Conservation (phyloP, 37 sponge, comb jelly and placozoan genomes). For the Halichondria panicea region DNA sequence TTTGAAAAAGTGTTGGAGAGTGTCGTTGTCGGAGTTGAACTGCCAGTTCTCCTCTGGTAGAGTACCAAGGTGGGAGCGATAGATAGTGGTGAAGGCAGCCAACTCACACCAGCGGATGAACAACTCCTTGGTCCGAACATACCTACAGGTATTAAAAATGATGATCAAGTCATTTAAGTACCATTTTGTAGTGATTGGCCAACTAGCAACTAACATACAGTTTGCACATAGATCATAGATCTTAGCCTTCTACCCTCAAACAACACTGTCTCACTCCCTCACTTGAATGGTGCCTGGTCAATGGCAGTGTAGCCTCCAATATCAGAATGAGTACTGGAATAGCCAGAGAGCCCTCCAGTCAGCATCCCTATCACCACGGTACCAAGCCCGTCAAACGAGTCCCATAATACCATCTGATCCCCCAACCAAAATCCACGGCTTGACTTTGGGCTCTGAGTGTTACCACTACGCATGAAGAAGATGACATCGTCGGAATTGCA, state of each 20-base stretch:
- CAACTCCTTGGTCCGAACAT: slow-evolving; percentile 60
- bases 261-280: slow-evolving; percentile 11
- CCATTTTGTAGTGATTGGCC: no score
- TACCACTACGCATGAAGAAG: slow-evolving; percentile 82
- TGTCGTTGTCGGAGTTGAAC: slow-evolving; percentile 58
- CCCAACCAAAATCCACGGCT: slow-evolving; percentile 74
- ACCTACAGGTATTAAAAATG: slow-evolving; percentile 22
- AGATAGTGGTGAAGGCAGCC: slow-evolving; percentile 66
- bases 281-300: slow-evolving; percentile 16
- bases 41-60: slow-evolving; percentile 72
- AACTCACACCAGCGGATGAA: slow-evolving; percentile 78
- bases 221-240: no score
- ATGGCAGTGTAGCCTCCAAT: slow-evolving; percentile 84
- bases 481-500: slow-evolving; percentile 41
- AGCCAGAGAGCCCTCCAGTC: slow-evolving; percentile 62
- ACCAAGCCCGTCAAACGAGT: slow-evolving; percentile 67
- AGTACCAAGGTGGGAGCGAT: slow-evolving; percentile 76
- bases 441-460: slow-evolving; percentile 20
- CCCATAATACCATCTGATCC: slow-evolving; percentile 83
- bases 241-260: no score
- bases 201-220: no score
- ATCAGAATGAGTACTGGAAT: slow-evolving; percentile 71
- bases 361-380: slow-evolving; percentile 67
- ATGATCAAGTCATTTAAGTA: not conserved
- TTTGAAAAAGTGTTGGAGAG: slow-evolving; percentile 71